Evolutionary conservation across 2,797 vertebrate genomes (phyloP).

Genomic region (Pyrocephalus nanus): DNA sequence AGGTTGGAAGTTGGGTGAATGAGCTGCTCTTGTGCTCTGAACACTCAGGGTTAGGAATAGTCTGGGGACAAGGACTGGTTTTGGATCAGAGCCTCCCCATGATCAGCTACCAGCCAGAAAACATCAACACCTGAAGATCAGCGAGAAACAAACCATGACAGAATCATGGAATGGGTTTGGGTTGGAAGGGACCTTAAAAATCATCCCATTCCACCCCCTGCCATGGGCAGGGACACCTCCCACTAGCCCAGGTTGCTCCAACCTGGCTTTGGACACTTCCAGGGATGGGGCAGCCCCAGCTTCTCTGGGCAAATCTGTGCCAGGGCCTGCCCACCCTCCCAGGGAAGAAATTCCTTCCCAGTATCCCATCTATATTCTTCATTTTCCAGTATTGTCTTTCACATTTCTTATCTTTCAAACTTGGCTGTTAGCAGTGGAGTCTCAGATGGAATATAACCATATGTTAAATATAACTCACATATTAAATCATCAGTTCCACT

Average conservation of each 20-base stretch:
- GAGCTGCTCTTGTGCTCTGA: not conserved
- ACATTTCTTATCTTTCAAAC: not conserved
- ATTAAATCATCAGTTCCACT: not conserved
- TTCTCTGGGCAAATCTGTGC: not conserved
- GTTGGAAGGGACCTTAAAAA: not conserved
- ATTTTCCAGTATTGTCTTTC: not conserved
- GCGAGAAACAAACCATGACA: not conserved
- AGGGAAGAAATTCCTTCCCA: not conserved
- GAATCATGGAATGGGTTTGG: not conserved
- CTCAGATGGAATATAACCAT: not conserved
- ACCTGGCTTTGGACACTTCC: not conserved
- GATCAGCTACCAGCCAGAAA: not conserved
- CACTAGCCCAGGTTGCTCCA: not conserved
- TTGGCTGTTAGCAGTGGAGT: not conserved
- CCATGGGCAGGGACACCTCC: not conserved
- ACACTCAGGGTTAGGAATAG: not conserved
- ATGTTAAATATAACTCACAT: too few species aligned
- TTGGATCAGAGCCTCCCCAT: not conserved
- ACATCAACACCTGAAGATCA: rapidly evolving
- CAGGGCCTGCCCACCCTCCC: not conserved
- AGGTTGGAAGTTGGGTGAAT: not conserved
- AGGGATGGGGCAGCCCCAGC: not conserved
- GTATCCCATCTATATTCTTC: not conserved
- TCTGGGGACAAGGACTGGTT: rapidly evolving
- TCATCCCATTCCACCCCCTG: not conserved